These are phyloP conservation scores for Stratiolaelaps scimitus DNA, from an alignment of 1,140 invertebrate species.

Conservation along the genomic window DNA sequence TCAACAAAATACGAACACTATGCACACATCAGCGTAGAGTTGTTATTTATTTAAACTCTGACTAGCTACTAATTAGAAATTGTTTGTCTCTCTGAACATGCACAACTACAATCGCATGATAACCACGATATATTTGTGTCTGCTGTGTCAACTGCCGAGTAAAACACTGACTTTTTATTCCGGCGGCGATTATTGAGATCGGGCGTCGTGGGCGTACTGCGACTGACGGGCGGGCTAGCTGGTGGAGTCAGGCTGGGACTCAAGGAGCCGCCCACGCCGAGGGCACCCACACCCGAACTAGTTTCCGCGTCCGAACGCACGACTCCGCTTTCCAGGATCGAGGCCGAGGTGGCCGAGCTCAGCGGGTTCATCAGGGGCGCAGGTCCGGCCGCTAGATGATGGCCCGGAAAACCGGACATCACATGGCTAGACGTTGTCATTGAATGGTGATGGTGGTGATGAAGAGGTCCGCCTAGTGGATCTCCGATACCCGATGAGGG, in stretches of 20 bases:
- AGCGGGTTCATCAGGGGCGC: constrained; percentile 11
- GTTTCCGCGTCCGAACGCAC: constrained; percentile 7
- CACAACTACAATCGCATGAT: no score
- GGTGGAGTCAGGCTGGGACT: constrained; percentile 1
- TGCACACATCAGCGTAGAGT: no score
- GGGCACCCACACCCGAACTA: not conserved
- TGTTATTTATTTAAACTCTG: no score
- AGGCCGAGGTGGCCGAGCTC: constrained; percentile 21
- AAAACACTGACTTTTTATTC: constrained; percentile 14
- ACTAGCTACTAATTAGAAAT: no score
- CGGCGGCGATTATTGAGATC: constrained; percentile 15
- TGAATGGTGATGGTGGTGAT: constrained; percentile 46
- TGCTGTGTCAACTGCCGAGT: no score
- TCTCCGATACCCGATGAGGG: constrained; percentile 28
- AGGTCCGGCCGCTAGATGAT: no score
- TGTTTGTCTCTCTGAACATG: no score
- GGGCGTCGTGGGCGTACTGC: constrained; percentile 22
- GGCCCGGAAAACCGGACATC: no score
- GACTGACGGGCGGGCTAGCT: constrained; percentile 12
- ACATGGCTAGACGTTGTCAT: not conserved
- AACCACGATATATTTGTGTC: no score
- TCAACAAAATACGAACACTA: no score
- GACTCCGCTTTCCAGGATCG: constrained; percentile 12
- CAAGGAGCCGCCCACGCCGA: no score
- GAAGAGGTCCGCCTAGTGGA: constrained; percentile 46